Percentiles rank a stretch among this genome's conserved stretches.
phyloP scores from a whole-genome alignment of 2,888 invertebrate genomes.

The Emmelina monodactyla region DNA sequence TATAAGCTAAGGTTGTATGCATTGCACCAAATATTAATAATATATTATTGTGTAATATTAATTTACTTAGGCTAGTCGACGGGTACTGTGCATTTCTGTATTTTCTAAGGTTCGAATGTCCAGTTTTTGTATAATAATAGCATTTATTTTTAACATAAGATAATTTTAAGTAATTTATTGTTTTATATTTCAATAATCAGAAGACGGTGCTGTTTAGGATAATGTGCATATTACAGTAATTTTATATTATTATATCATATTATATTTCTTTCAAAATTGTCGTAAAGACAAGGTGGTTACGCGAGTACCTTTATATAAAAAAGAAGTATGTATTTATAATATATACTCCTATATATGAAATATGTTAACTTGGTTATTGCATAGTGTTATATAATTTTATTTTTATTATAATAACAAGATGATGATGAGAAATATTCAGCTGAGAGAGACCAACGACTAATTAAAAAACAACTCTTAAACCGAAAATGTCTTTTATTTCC shows the following conservation, averaged over 20 bases:
- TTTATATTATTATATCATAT: conserved; percentile 16
- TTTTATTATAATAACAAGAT: conserved; percentile 17
- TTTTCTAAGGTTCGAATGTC: conserved; percentile 40
- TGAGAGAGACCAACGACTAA: too few relatives aligned
- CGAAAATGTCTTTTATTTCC: too few relatives aligned
- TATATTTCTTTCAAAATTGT: conserved; percentile 25
- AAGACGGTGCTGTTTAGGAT: conserved; percentile 37
- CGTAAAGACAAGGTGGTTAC: conserved; percentile 49
- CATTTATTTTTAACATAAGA: too few relatives aligned
- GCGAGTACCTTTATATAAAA: conserved; percentile 55
- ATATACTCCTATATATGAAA: conserved; percentile 19
- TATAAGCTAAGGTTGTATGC: background rate
- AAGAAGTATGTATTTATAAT: conserved; percentile 26
- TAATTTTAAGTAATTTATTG: conserved; percentile 20
- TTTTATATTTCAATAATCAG: conserved; percentile 25
- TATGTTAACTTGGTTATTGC: conserved; percentile 2
- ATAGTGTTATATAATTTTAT: conserved; percentile 15
- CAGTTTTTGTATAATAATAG: conserved; percentile 57
- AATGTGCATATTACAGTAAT: conserved; percentile 25
- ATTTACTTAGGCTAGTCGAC: conserved; percentile 52
- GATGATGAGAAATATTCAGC: too few relatives aligned
- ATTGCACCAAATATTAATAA: conserved; percentile 33
- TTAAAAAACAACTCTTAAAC: too few relatives aligned
- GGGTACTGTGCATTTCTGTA: conserved; percentile 59
- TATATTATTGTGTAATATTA: conserved; percentile 18